Conservation (phyloP, 2,113 vertebrate genomes). For the Saccopteryx bilineata region DNA sequence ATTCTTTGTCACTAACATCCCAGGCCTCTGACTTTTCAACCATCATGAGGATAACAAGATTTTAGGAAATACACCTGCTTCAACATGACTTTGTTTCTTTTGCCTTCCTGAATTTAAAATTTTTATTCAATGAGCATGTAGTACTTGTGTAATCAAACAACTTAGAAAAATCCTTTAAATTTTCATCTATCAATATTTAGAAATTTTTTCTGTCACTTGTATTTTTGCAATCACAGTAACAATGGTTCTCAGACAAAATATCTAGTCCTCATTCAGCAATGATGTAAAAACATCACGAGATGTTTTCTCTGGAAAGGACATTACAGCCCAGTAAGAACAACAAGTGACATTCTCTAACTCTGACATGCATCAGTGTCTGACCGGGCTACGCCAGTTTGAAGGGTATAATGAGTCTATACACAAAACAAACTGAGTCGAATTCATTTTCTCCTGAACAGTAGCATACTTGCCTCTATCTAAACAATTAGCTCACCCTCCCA, state of each 20-base stretch:
- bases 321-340: too few species aligned
- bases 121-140: background rate
- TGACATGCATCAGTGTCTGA: background rate
- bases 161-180: background rate
- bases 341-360: background rate
- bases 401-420: background rate
- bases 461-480: background rate
- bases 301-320: background rate
- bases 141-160: background rate
- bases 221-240: background rate
- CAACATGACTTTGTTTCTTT: background rate
- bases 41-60: background rate
- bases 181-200: background rate
- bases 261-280: background rate
- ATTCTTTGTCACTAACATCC: too few species aligned
- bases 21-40: background rate
- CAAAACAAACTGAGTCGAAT: background rate
- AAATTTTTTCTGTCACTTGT: background rate
- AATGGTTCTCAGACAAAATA: background rate
- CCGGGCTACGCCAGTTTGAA: background rate
- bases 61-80: background rate
- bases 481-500: background rate
- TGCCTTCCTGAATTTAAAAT: background rate
- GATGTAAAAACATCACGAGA: background rate
- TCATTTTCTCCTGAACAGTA: background rate